Base-by-base conservation (phyloP, 2,113 vertebrate genomes). In the Lates calcarifer region DNA sequence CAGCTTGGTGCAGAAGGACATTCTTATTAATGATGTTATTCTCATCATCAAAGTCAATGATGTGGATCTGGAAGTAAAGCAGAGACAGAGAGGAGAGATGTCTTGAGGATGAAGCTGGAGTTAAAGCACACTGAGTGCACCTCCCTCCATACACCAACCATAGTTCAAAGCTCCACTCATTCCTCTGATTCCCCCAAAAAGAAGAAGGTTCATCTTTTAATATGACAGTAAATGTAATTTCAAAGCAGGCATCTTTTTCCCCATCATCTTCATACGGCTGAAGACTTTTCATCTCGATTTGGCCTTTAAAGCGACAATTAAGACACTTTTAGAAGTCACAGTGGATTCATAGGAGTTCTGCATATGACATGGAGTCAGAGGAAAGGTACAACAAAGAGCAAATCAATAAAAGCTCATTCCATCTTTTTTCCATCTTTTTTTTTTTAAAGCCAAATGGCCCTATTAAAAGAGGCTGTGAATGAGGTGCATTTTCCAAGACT, bases 1-100 rank as follows among this genome's bases (percentile, higher is more conserved):
- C 98, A 80, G 94, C 96, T 94, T 96, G 97, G 93, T 99, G 98
- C 82, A 98, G 96, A 49, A 99, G 97, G 90, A 99, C 97, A 3
- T 96, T 99, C 94, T 99, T 99, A 95, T 97, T 99, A 94, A 99
- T 99, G 87, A 99, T 96, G 94, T 99, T 99, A 93, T 99, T 99
- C 94, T 99, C 98, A 90, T 99, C 98, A 91, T 99, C 98, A 94
- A 99, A 99, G 92, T 99, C 98, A 94, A 99, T 97, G 94, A 99
- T 97, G 94, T 99, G 98, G 90, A 99, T 97, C 98, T 99, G 91
- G 60, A 95, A 94, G 93, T 92, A 62, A 94, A 74, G 82, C 69
- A 70, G 83, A 87, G 63, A 84, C 20, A 89, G 45, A 79, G 53
- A 76, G 53, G 29, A 45, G 62, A 83, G 77, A 90, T 79, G 72